phyloP scores from a whole-genome alignment of 2,797 vertebrate genomes.

The Sebastes taczanowskii region DNA sequence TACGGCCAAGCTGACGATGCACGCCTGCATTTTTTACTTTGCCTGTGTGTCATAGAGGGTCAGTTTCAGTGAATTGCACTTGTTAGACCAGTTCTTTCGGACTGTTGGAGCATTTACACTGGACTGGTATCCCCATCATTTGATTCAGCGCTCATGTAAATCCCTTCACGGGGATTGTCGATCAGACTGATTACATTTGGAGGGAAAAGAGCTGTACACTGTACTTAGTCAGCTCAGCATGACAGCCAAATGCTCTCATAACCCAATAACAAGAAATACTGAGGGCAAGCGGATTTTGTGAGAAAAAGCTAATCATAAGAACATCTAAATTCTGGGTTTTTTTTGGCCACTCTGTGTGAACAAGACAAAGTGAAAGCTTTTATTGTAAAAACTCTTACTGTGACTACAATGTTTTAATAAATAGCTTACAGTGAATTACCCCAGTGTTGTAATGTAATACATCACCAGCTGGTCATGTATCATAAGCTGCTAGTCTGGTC shows the following conservation, averaged over 20 bases:
- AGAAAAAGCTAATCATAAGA: conserved; percentile 3
- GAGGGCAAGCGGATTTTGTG: background rate
- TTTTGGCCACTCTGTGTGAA: conserved; percentile 1
- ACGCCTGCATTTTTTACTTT: background rate
- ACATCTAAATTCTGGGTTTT: background rate
- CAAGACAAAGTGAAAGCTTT: background rate
- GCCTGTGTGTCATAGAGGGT: background rate
- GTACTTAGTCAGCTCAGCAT: conserved; percentile 24
- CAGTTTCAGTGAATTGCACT: background rate
- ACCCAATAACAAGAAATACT: conserved; percentile 21
- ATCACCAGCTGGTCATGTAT: conserved; percentile 17
- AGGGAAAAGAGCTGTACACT: background rate
- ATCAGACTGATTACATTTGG: conserved; percentile 40
- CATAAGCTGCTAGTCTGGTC: background rate
- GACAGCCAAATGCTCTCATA: conserved; percentile 26
- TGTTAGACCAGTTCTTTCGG: background rate
- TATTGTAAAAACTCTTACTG: background rate
- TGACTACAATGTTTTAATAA: conserved; percentile 1
- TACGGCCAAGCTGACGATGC: background rate
- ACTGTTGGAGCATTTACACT: background rate
- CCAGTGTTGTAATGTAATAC: background rate
- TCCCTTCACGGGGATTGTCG: conserved; percentile 28
- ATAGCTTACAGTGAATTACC: background rate
- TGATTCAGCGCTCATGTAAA: conserved; percentile 36
- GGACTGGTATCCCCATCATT: conserved; percentile 6